Evolutionary conservation across 2,113 vertebrate genomes (phyloP).

Genomic region (human): GRCh38 chr2:191202001-191202500

Average conservation of each 20-base stretch:
- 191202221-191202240: neutral
- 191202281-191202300: neutral
- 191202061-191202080: neutral
- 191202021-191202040: neutral
- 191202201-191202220: neutral
- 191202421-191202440: neutral
- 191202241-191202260: neutral
- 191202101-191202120: neutral
- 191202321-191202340: neutral
- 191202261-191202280: neutral
- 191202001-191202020: neutral
- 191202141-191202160: neutral
- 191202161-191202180: slow-evolving; percentile 11
- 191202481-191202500: neutral
- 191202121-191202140: neutral
- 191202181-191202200: neutral
- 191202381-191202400: neutral
- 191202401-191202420: slow-evolving; percentile 33
- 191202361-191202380: neutral
- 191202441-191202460: neutral
- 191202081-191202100: neutral
- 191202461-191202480: neutral
- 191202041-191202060: neutral
- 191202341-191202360: neutral
- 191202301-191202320: neutral